phyloP scores from a whole-genome alignment of 2,888 invertebrate species.

The Sarcophaga rosellei region DNA sequence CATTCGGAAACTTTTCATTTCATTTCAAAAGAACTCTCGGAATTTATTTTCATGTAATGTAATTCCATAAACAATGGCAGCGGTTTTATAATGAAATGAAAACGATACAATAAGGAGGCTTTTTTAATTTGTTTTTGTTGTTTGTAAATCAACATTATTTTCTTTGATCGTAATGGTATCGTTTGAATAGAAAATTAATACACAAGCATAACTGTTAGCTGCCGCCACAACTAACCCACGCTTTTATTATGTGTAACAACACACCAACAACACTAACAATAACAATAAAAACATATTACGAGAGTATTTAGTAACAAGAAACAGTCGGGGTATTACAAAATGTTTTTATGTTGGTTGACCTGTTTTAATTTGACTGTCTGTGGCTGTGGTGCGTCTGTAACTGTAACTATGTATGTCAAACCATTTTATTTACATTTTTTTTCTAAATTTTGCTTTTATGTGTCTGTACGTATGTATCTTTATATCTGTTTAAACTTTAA shows the following conservation, averaged over 20 bases:
- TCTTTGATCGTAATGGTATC: too few relatives aligned
- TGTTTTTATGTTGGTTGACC: background rate
- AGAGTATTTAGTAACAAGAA: conserved; percentile 37
- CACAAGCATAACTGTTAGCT: background rate
- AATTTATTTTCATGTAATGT: too few relatives aligned
- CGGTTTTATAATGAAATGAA: too few relatives aligned
- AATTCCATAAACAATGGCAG: too few relatives aligned
- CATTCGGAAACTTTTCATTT: too few relatives aligned
- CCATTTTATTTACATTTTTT: background rate
- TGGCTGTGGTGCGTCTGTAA: background rate
- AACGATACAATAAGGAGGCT: too few relatives aligned
- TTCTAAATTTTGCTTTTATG: background rate
- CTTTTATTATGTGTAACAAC: conserved; percentile 59
- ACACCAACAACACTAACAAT: background rate
- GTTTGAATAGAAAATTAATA: background rate
- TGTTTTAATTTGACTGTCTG: background rate
- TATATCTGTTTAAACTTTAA: conserved; percentile 19
- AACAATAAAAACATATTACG: background rate
- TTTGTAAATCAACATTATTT: too few relatives aligned
- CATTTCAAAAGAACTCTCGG: too few relatives aligned
- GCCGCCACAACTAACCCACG: conserved; percentile 50
- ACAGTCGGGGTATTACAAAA: conserved; percentile 49
- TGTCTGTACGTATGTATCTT: conserved; percentile 1
- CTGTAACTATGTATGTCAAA: conserved; percentile 45
- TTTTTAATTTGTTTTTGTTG: too few relatives aligned